phyloP scores from a whole-genome alignment of 2,888 invertebrate genomes.

The Scaptomyza reducta region DNA sequence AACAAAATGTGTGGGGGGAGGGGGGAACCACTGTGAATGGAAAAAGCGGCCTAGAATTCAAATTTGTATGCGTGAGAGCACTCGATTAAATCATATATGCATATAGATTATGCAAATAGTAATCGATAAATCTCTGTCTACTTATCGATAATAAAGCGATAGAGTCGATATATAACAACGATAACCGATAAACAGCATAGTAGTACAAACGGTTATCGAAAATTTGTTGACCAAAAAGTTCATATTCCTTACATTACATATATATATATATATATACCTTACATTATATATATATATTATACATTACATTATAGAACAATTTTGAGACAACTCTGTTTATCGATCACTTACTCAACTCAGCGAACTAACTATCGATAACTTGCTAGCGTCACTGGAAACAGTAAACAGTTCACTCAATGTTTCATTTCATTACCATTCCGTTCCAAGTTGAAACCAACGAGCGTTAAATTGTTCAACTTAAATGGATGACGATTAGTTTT shows the following conservation, averaged over 20 bases:
- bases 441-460: slow-evolving; percentile 52
- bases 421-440: slow-evolving; percentile 33
- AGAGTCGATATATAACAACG: too few relatives aligned
- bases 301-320: too few relatives aligned
- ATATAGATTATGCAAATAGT: slow-evolving; percentile 8
- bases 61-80: slow-evolving; percentile 46
- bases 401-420: slow-evolving; percentile 1
- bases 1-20: slow-evolving; percentile 21
- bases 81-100: slow-evolving; percentile 8
- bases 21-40: slow-evolving; percentile 37
- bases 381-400: neutral
- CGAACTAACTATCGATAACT: slow-evolving; percentile 33
- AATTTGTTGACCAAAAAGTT: neutral
- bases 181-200: neutral
- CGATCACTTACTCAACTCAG: neutral
- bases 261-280: neutral
- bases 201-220: neutral
- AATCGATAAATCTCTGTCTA: neutral
- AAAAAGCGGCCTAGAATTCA: slow-evolving; percentile 61
- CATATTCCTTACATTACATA: neutral
- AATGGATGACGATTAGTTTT: slow-evolving; percentile 48
- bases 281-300: too few relatives aligned
- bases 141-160: neutral
- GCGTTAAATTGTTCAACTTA: slow-evolving; percentile 71
- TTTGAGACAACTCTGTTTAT: neutral